A percentile compares a stretch with the other conserved stretches of the same genome.
These are phyloP conservation scores for Halcyon malimbica DNA, from an alignment of 2,113 vertebrate species.

Conservation along the genomic window DNA sequence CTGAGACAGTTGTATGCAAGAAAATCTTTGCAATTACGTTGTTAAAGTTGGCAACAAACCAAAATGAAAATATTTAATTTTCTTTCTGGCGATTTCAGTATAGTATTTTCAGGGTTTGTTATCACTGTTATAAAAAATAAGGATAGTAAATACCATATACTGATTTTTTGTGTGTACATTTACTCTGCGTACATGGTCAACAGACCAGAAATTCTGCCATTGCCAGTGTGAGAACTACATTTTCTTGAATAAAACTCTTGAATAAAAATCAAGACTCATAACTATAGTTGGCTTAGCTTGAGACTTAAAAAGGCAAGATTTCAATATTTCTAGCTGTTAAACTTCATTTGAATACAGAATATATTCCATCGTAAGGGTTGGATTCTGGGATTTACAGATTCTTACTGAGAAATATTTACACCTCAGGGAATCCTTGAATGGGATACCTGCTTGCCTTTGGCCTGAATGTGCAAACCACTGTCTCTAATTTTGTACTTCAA, in stretches of 20 bases:
- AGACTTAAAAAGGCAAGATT: not conserved
- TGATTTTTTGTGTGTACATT: not conserved
- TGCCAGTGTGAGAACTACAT: not conserved
- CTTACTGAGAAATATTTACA: not conserved
- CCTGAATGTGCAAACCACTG: not conserved
- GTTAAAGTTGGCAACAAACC: not conserved
- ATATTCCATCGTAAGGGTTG: not conserved
- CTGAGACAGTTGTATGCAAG: not conserved
- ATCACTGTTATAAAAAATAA: not conserved
- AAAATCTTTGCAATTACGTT: not conserved
- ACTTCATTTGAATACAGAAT: not conserved
- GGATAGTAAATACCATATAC: not conserved
- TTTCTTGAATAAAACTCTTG: not conserved
- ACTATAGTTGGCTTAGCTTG: not conserved
- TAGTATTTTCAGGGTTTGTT: not conserved
- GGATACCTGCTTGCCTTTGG: not conserved
- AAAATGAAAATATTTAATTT: not conserved
- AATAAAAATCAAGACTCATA: not conserved
- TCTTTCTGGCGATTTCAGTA: not conserved
- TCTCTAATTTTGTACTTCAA: not conserved
- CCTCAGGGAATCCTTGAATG: not conserved
- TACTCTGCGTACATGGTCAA: not conserved
- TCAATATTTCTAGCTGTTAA: not conserved
- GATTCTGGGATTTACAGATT: not conserved
- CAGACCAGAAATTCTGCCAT: not conserved